Conservation (phyloP, 2,888 invertebrate genomes). For the Hypena proboscidalis region DNA sequence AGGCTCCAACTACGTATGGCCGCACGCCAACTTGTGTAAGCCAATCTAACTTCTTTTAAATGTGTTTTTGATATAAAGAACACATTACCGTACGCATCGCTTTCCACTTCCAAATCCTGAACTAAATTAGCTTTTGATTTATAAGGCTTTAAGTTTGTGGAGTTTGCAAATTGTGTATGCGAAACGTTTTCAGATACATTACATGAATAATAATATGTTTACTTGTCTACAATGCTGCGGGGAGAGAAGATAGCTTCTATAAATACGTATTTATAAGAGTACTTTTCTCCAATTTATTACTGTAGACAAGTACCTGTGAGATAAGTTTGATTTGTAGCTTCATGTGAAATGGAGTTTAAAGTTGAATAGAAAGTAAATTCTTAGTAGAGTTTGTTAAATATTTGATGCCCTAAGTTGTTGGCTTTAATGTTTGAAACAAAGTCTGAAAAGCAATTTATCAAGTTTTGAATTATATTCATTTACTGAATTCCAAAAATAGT, state of each 20-base stretch:
- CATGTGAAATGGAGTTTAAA: too few species aligned
- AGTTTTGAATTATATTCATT: too few species aligned
- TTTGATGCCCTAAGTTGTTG: too few species aligned
- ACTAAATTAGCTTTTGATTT: slow-evolving; percentile 82
- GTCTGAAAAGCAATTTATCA: too few species aligned
- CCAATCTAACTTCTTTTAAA: slow-evolving; percentile 86
- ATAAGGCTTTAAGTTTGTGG: slow-evolving; percentile 64
- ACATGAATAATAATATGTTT: slow-evolving; percentile 36
- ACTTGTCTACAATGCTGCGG: slow-evolving; percentile 4
- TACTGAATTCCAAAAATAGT: too few species aligned
- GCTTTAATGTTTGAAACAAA: too few species aligned
- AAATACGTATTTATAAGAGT: not conserved
- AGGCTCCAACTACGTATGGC: slow-evolving; percentile 79
- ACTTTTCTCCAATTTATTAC: too few species aligned
- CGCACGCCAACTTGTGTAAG: slow-evolving; percentile 80
- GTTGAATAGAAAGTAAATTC: too few species aligned
- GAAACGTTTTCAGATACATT: slow-evolving; percentile 22
- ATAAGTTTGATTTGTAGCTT: too few species aligned
- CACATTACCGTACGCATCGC: slow-evolving; percentile 79
- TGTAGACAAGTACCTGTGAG: too few species aligned
- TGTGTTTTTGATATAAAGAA: slow-evolving; percentile 85
- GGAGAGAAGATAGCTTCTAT: not conserved
- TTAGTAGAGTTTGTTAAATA: too few species aligned
- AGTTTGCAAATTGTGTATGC: slow-evolving; percentile 40
- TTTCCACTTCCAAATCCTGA: slow-evolving; percentile 68